Evolutionary conservation across 2,888 invertebrate species (phyloP), one percentile per base, ranked within the genome.

Genomic region (Polymixis flavicincta): DNA sequence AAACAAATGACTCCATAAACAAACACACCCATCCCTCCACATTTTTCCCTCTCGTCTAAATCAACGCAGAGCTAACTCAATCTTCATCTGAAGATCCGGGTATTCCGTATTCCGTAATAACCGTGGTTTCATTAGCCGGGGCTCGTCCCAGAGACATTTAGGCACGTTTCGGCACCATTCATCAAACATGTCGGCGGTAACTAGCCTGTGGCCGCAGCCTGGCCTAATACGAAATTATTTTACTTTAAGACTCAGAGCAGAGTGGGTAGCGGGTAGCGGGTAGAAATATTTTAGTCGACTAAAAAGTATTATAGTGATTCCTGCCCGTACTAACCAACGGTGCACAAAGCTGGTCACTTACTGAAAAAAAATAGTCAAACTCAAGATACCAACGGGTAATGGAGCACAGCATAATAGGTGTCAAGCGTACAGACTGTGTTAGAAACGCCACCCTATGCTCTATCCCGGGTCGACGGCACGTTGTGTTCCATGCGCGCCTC

Each of bases 111-210:
- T 52, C 65, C 59, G 61, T 65, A 84, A 78, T 75, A 81, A 64
- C 74, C 70, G 60, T 48, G 75, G 77, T 80, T 80, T 83, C 86
- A 85, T 85, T 85, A 81, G 71, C 68, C 55, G 25, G 61, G 50
- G 48, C 32, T 71, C 61, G 60, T 66, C 76, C 63, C 60, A 55
- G 61, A 69, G 70, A 70, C 71, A 64, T 76, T 74, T 71, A 68
- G 67, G 71, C 75, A 77, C 82, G 71, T 71, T 72, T 64, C 61
- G 54, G 60, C 32, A 59, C 76, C 77, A 80, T 85, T 80, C 80
- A 83, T 82, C 85, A 79, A 79, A 76, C 68, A 70, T 83, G 76
- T 78, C 78, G 64, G 74, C 55, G 6, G 74, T 80, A 77, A 84
- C 72, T 74, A 66, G 75, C 77, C 65, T 37, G 75, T 74, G 52